Conservation (phyloP, 92 coral and sea anemone genomes). For the Umimayanthus chanpuru region DNA sequence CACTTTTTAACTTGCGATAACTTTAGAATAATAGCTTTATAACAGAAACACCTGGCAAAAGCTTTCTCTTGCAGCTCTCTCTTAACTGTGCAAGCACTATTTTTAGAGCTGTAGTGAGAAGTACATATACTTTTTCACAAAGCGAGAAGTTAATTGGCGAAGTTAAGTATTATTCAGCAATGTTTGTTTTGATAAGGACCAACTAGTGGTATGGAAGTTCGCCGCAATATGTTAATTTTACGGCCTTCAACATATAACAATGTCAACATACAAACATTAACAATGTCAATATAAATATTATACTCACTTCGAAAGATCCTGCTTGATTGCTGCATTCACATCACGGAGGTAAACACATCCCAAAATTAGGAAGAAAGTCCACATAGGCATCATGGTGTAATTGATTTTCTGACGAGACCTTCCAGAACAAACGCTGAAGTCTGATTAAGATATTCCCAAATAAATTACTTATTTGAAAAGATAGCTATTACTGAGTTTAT, state of each 20-base stretch:
- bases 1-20: neutral
- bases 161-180: neutral
- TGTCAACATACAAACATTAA: neutral
- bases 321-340: slow-evolving; percentile 35
- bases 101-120: neutral
- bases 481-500: neutral
- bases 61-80: neutral
- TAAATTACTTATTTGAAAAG: neutral
- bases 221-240: slow-evolving; percentile 8
- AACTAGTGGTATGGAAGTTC: neutral
- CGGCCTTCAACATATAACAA: neutral
- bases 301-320: slow-evolving; percentile 38
- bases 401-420: neutral
- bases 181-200: slow-evolving; percentile 10
- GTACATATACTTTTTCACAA: neutral
- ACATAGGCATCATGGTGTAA: neutral
- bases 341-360: neutral
- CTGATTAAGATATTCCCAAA: slow-evolving; percentile 5
- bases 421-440: neutral
- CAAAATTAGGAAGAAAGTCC: neutral
- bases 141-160: neutral
- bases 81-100: neutral
- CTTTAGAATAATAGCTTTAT: no score
- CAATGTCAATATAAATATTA: neutral
- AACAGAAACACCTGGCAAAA: neutral